phyloP scores from a whole-genome alignment of 2,797 vertebrate genomes.

The Cephalopachus bancanus region DNA sequence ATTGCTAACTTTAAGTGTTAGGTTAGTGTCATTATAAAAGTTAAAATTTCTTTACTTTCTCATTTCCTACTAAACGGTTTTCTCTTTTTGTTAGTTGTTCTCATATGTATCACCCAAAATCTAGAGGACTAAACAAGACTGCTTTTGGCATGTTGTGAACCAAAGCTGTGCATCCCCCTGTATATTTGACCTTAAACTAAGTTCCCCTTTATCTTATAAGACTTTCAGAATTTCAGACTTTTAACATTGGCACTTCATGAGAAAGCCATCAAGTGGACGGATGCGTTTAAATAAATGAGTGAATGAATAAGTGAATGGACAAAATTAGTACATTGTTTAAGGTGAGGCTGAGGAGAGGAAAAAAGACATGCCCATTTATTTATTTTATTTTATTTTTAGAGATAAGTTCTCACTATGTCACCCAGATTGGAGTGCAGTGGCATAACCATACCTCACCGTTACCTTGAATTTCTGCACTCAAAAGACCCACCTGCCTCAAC shows the following conservation, averaged over 20 bases:
- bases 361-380: not conserved
- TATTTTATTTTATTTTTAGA: no score
- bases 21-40: not conserved
- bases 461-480: no score
- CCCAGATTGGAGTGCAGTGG: no score
- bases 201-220: not conserved
- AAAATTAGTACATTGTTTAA: not conserved
- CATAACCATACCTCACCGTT: no score
- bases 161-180: not conserved
- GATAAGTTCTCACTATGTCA: no score
- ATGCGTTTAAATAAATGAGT: not conserved
- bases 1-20: not conserved
- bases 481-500: no score
- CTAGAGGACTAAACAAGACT: not conserved
- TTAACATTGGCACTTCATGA: not conserved
- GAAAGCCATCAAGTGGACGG: not conserved
- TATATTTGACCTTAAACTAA: not conserved
- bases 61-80: constrained; percentile 8
- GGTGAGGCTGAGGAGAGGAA: not conserved
- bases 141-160: not conserved
- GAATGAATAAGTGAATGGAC: not conserved
- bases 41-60: not conserved
- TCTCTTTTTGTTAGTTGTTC: not conserved
- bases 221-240: not conserved
- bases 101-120: not conserved